phyloP scores from a whole-genome alignment of 2,797 vertebrate species.

The Muscicapa striata region DNA sequence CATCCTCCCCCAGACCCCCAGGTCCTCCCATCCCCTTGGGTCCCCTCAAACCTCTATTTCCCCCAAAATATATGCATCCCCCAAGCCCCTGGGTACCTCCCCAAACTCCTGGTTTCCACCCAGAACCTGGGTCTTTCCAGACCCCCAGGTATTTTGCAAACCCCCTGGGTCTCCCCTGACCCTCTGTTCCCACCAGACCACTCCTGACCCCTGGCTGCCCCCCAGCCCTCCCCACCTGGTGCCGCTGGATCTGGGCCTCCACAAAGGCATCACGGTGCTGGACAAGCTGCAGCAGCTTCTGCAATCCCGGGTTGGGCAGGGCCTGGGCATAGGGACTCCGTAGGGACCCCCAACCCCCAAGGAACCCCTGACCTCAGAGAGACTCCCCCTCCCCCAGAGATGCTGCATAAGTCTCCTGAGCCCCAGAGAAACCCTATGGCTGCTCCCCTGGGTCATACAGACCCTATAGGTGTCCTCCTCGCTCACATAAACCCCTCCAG shows the following conservation, averaged over 20 bases:
- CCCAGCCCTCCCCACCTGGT: background rate
- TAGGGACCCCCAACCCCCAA: background rate
- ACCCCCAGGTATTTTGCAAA: background rate
- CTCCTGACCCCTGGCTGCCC: background rate
- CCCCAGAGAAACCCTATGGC: background rate
- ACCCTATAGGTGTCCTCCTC: background rate
- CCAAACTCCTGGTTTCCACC: background rate
- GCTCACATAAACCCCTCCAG: no score
- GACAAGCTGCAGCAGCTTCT: background rate
- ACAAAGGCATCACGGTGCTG: background rate
- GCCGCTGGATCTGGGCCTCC: background rate
- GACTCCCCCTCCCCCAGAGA: background rate
- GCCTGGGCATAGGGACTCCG: background rate
- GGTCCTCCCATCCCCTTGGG: background rate
- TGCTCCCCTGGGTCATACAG: background rate
- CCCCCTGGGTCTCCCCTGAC: background rate
- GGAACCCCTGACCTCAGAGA: background rate
- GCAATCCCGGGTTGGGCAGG: background rate
- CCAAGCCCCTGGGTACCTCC: no score
- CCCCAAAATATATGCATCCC: background rate
- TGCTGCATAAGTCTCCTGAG: background rate
- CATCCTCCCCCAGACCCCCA: accelerated
- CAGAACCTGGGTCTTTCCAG: background rate
- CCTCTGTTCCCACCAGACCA: background rate
- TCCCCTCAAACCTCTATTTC: background rate